Conservation (phyloP, 2,113 vertebrate genomes). For the Vidua chalybeata region DNA sequence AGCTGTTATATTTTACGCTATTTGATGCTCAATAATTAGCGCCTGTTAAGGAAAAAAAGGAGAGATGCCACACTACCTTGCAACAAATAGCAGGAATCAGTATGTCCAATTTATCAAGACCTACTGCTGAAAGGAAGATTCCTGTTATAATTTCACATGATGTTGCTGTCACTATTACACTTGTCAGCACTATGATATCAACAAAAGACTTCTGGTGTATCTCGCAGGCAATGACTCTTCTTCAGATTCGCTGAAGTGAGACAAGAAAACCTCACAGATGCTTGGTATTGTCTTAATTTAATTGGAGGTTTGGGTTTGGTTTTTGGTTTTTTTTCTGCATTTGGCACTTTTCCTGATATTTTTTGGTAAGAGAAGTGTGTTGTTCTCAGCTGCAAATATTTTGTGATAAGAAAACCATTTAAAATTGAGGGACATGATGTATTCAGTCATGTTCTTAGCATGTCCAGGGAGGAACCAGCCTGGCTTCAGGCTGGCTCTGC, state of each 20-base stretch:
- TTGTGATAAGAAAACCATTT: not conserved
- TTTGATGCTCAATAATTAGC: conserved; percentile 90
- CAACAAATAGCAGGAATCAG: conserved; percentile 68
- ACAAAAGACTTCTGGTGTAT: conserved; percentile 66
- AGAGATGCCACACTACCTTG: conserved; percentile 65
- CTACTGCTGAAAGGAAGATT: conserved; percentile 70
- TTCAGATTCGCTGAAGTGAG: conserved; percentile 2
- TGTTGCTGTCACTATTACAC: conserved; percentile 79
- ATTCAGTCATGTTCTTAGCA: not conserved
- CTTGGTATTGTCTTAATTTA: conserved; percentile 44
- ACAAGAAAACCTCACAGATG: conserved; percentile 15
- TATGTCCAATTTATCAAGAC: conserved; percentile 67
- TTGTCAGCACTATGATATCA: conserved; percentile 80
- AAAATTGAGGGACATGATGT: not conserved
- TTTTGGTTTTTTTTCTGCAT: not conserved
- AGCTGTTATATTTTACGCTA: conserved; percentile 84
- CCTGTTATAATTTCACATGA: conserved; percentile 76
- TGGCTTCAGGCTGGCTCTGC: not conserved
- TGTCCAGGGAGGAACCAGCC: not conserved
- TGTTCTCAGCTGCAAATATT: not conserved
- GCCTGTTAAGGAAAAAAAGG: conserved; percentile 70
- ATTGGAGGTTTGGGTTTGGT: not conserved
- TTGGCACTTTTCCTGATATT: not conserved
- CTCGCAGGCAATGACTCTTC: conserved; percentile 41
- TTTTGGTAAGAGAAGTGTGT: not conserved